Evolutionary conservation across 1,140 invertebrate genomes (phyloP), one percentile per base, ranked within the genome.

Genomic region (Cecropterus lyciades): DNA sequence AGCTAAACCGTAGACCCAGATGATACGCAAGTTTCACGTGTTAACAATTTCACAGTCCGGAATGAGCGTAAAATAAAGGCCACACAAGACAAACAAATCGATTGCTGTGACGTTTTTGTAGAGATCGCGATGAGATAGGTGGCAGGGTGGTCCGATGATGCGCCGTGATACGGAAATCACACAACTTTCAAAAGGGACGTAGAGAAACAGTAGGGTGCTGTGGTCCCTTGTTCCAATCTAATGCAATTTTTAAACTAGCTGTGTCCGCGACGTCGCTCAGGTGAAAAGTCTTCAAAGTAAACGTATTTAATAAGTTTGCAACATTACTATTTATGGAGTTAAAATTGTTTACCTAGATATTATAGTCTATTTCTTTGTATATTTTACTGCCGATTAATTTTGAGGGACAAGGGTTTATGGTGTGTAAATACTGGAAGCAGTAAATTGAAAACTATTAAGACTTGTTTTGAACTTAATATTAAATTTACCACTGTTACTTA

Each of bases 81-180:
- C 80, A 84, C 79, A 85, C 81, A 84, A 82, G 80, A 79, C 73
- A 86, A 84, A 85, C 71, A 80, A 75, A 85, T 83, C 75, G 75
- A 81, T 84, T 70, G 71, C 70, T 72, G 79, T 70, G 77, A 80
- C 67, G 78, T 84, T 87, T 87, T 85, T 87, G 72, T 84, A 43
- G 40, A 75, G 82, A 88, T 88, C 72, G 72, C 80, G 69, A 62
- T 72, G 69, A 71, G 63, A 80, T 80, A 87, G 68, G 14, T 53
- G 56, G 66, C 72, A 69, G 79, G 83, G 86, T 87, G 84, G 86
- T 89, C 84, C 33, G 14, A 53, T 56, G 37, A 49, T 59, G 65
- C 63, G 64, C 67, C n/a, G 4, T 43, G 53, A 56, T 60, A 51
- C 40, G 40, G 33, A 37, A 11, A 37, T 37, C 33, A 37, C 33